A percentile compares a stretch with the other conserved stretches of the same genome.
These are phyloP conservation scores for Enteromius fasciolatus DNA, from an alignment of 2,797 vertebrate species.

Conservation along the genomic window DNA sequence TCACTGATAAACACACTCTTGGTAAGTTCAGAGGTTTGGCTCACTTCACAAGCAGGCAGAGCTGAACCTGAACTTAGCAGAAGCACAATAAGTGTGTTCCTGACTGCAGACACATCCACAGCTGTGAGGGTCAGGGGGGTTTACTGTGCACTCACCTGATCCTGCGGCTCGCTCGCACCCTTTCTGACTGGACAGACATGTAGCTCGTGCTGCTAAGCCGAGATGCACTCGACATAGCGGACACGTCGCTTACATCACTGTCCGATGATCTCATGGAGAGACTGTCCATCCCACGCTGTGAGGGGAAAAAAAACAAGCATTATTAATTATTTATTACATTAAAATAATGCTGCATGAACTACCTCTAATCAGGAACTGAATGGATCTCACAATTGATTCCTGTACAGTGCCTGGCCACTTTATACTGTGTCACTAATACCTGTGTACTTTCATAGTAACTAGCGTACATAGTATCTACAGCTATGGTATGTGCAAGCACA, in stretches of 20 bases:
- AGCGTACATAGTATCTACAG: no score
- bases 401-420: background rate
- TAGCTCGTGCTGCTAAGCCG: constrained; percentile 89
- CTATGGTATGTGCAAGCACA: no score
- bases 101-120: constrained; percentile 13
- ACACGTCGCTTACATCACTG: constrained; percentile 91
- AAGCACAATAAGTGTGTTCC: constrained; percentile 28
- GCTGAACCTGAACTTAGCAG: constrained; percentile 57
- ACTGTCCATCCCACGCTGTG: constrained; percentile 85
- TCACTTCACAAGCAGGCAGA: constrained; percentile 38
- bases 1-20: constrained; percentile 30
- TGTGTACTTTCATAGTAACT: no score
- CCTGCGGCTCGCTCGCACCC: constrained; percentile 79
- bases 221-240: constrained; percentile 86
- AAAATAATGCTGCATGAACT: background rate
- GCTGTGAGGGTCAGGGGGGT: background rate
- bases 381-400: background rate
- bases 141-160: constrained; percentile 81
- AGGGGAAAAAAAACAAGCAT: constrained; percentile 45
- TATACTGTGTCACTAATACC: no score
- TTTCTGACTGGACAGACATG: constrained; percentile 89
- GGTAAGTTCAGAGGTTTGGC: constrained; percentile 44
- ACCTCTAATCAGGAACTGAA: background rate
- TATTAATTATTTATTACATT: background rate
- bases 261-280: constrained; percentile 91